Conservation (phyloP, 2,113 vertebrate genomes). For the Tragelaphus scriptus region DNA sequence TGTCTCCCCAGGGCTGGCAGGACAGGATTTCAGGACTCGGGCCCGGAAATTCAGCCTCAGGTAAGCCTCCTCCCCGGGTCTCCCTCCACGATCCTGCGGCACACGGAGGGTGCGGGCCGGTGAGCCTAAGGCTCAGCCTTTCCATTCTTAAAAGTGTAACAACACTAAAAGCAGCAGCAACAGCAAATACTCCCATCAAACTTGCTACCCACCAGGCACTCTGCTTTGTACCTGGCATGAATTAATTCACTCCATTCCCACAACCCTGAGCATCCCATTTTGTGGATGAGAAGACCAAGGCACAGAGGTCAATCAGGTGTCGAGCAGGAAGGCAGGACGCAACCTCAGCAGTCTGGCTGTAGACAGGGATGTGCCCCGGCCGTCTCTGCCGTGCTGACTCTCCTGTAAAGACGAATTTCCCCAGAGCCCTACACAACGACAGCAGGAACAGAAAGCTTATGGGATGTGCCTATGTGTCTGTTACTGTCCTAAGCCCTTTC, state of each 20-base stretch:
- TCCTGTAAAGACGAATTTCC: neutral
- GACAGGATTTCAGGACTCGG: neutral
- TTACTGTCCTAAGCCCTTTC: neutral
- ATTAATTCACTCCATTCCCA: neutral
- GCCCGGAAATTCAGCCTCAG: neutral
- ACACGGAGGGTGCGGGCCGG: fast-evolving
- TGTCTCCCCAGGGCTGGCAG: neutral
- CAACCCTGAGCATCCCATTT: neutral
- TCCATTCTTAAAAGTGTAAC: neutral
- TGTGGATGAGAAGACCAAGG: neutral
- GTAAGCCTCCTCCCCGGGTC: neutral
- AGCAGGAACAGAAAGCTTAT: fast-evolving
- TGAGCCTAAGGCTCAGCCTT: neutral
- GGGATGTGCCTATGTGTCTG: fast-evolving
- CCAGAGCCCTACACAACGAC: fast-evolving
- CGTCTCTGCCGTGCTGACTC: neutral
- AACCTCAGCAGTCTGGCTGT: neutral
- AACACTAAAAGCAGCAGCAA: neutral
- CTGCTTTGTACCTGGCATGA: neutral
- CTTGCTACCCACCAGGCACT: neutral
- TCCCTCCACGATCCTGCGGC: neutral
- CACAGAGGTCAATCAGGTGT: no score
- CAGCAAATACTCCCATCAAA: neutral
- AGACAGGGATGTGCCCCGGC: no score
- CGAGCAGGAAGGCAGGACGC: neutral